Percentiles rank a stretch among this genome's conserved stretches.
Evolutionary conservation across 2,797 vertebrate species (phyloP).

Genomic region (Distichodus sexfasciatus): DNA sequence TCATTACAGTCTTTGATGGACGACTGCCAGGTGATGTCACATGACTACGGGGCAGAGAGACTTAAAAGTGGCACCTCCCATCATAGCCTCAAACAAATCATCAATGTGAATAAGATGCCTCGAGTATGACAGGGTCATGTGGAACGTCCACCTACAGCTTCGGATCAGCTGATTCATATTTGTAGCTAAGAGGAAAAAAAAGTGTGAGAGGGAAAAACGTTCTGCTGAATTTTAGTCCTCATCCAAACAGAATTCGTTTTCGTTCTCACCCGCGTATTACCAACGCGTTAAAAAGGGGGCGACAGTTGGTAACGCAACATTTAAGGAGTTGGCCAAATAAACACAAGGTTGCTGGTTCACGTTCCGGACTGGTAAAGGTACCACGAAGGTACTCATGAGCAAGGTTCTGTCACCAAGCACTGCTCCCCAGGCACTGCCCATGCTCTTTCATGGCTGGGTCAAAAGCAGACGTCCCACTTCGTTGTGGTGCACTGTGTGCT

Average conservation of each 20-base stretch:
- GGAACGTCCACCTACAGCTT: not conserved
- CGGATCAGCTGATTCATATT: not conserved
- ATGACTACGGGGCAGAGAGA: conserved; percentile 1
- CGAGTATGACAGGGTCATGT: not conserved
- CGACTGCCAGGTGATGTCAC: not conserved
- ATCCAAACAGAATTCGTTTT: not conserved
- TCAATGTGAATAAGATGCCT: conserved; percentile 13
- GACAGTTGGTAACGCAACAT: no score
- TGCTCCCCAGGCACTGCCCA: no score
- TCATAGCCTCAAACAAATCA: conserved; percentile 23
- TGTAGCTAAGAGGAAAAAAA: not conserved
- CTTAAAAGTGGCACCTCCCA: not conserved
- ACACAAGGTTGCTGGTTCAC: no score
- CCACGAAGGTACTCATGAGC: no score
- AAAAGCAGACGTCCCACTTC: no score
- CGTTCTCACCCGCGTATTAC: no score
- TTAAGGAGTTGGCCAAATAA: no score
- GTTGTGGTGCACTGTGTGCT: no score
- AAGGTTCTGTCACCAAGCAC: no score
- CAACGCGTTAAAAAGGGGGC: no score
- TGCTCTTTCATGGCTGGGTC: no score
- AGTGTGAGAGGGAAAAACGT: not conserved
- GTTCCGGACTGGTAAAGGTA: no score
- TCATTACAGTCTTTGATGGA: not conserved
- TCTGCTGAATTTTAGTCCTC: not conserved